Conservation (phyloP, 2,113 vertebrate genomes). For the Epinephelus cyanopodus region DNA sequence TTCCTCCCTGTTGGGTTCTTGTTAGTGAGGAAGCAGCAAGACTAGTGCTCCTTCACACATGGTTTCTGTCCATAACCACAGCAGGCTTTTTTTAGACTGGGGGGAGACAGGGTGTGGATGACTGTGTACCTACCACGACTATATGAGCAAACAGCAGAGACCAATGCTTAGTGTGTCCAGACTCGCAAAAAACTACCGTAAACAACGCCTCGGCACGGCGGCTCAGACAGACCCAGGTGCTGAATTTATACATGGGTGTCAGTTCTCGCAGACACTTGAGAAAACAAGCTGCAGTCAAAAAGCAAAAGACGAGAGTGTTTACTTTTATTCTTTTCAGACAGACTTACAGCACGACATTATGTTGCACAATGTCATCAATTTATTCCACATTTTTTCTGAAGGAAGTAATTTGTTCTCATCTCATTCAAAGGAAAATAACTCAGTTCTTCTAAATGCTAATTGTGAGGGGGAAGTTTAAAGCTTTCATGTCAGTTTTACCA, state of each 20-base stretch:
- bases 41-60: slow-evolving; percentile 34
- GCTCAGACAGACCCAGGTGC: slow-evolving; percentile 26
- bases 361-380: not conserved
- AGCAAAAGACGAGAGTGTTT: slow-evolving; percentile 4
- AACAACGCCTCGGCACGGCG: slow-evolving; percentile 38
- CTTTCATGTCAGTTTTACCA: not conserved
- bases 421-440: not conserved
- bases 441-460: not conserved
- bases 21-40: slow-evolving; percentile 27
- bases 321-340: not conserved
- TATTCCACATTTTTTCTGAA: not conserved
- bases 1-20: slow-evolving; percentile 27
- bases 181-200: slow-evolving; percentile 39
- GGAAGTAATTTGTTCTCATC: not conserved
- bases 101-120: slow-evolving; percentile 80
- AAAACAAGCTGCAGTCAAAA: slow-evolving; percentile 27
- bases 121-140: slow-evolving; percentile 58
- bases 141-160: slow-evolving; percentile 64
- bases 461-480: not conserved
- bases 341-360: not conserved
- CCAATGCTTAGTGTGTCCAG: slow-evolving; percentile 33
- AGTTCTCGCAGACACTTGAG: slow-evolving; percentile 10
- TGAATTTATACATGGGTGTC: slow-evolving; percentile 39
- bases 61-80: slow-evolving; percentile 71
- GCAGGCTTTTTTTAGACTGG: slow-evolving; percentile 72